Evolutionary conservation across 2,888 invertebrate species (phyloP).

Genomic region (Protodeltote pygarga): DNA sequence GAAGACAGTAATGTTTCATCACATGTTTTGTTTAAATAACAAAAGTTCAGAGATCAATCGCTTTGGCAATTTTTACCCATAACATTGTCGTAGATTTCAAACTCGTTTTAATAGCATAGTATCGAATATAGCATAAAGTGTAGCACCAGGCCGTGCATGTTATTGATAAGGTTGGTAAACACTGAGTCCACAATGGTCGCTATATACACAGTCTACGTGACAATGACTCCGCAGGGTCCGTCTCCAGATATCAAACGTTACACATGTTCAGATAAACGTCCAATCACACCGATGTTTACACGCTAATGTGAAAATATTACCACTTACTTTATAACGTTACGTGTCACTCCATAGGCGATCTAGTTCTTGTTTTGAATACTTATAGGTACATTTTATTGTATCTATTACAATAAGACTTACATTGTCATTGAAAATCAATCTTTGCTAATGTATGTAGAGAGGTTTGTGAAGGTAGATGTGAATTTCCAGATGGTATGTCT

Average conservation of each 20-base stretch:
- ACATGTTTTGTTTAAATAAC: too few relatives aligned
- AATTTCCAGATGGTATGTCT: too few relatives aligned
- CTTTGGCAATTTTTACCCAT: too few relatives aligned
- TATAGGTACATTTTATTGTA: conserved; percentile 17
- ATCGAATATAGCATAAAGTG: conserved; percentile 51
- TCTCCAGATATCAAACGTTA: conserved; percentile 55
- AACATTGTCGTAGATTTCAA: not conserved
- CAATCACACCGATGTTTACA: conserved; percentile 65
- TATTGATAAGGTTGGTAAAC: conserved; percentile 84
- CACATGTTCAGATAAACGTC: conserved; percentile 69
- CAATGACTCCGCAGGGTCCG: conserved; percentile 73
- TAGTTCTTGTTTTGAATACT: conserved; percentile 28
- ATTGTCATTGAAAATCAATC: conserved; percentile 21
- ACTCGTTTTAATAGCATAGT: conserved; percentile 10
- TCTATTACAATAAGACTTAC: conserved; percentile 10
- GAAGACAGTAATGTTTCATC: too few relatives aligned
- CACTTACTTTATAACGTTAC: conserved; percentile 25
- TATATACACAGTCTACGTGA: conserved; percentile 69
- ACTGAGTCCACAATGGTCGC: conserved; percentile 68
- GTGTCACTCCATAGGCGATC: conserved; percentile 17
- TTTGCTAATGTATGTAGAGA: too few relatives aligned
- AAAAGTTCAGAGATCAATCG: too few relatives aligned
- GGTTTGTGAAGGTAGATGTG: too few relatives aligned
- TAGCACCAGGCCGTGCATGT: conserved; percentile 52
- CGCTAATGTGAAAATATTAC: conserved; percentile 47